Conservation (phyloP, 1,140 invertebrate genomes). For the Diploscapter pachys region DNA sequence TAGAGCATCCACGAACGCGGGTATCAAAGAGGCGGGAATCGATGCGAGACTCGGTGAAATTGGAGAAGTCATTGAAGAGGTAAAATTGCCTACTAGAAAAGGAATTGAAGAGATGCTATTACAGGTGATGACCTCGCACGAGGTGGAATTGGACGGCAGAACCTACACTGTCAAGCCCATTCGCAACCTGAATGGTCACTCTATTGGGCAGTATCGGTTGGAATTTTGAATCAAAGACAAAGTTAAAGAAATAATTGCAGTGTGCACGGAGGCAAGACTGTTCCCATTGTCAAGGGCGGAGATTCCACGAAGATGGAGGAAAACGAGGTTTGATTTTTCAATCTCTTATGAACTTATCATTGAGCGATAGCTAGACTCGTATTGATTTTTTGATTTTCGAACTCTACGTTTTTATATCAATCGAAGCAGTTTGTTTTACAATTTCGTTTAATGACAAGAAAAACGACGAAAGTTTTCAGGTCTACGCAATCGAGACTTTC, state of each 20-base stretch:
- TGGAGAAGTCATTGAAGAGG: slow-evolving; percentile 94
- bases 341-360: too few species aligned
- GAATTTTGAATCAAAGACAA: background rate
- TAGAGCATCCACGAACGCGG: slow-evolving; percentile 89
- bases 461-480: slow-evolving; percentile 52
- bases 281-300: slow-evolving; percentile 97
- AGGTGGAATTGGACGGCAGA: slow-evolving; percentile 95
- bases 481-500: slow-evolving; percentile 99
- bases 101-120: slow-evolving; percentile 84
- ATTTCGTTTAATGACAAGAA: too few species aligned
- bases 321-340: slow-evolving; percentile 33
- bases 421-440: too few species aligned
- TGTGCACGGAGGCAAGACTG: slow-evolving; percentile 98
- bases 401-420: too few species aligned
- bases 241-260: slow-evolving; percentile 67
- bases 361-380: too few species aligned
- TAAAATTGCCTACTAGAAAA: slow-evolving; percentile 73
- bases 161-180: slow-evolving; percentile 95
- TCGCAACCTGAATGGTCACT: slow-evolving; percentile 70
- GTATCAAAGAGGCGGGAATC: slow-evolving; percentile 86
- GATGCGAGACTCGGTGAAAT: slow-evolving; percentile 96
- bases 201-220: slow-evolving; percentile 29
- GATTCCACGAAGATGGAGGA: slow-evolving; percentile 92
- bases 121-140: slow-evolving; percentile 88
- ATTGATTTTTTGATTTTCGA: too few species aligned